These are phyloP conservation scores for Drosophila ironensis DNA, from an alignment of 1,140 invertebrate genomes.

Conservation along the genomic window DNA sequence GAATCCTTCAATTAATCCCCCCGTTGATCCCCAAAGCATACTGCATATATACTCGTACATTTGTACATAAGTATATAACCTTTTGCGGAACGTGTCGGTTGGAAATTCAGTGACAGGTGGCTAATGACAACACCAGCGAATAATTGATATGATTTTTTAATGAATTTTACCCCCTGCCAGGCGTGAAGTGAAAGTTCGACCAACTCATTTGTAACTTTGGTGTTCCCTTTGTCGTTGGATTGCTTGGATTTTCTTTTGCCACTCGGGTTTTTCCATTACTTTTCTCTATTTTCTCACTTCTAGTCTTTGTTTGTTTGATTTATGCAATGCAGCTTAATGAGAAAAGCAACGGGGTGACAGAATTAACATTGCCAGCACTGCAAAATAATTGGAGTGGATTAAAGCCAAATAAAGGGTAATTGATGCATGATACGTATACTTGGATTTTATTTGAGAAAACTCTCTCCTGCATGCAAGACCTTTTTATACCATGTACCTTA, in stretches of 20 bases:
- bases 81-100: no score
- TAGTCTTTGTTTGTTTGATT: conserved; percentile 63
- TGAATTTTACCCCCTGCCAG: conserved; percentile 36
- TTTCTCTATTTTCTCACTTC: conserved; percentile 26
- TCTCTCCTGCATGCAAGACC: no score
- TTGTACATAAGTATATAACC: no score
- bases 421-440: no score
- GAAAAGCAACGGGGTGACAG: conserved; percentile 46
- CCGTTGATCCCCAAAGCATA: conserved; percentile 19
- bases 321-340: conserved; percentile 68
- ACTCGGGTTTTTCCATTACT: conserved; percentile 1
- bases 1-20: conserved; percentile 28
- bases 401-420: no score
- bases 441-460: no score
- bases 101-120: conserved; percentile 2
- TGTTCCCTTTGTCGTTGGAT: not conserved
- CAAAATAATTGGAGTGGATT: no score
- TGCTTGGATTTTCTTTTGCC: not conserved
- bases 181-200: conserved; percentile 1
- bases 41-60: not conserved
- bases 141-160: conserved; percentile 69
- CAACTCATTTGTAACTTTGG: conserved; percentile 10
- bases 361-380: not conserved
- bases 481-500: no score
- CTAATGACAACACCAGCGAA: conserved; percentile 19